Base-by-base conservation (phyloP, 2,113 vertebrate genomes). In the Rutilus rutilus region DNA sequence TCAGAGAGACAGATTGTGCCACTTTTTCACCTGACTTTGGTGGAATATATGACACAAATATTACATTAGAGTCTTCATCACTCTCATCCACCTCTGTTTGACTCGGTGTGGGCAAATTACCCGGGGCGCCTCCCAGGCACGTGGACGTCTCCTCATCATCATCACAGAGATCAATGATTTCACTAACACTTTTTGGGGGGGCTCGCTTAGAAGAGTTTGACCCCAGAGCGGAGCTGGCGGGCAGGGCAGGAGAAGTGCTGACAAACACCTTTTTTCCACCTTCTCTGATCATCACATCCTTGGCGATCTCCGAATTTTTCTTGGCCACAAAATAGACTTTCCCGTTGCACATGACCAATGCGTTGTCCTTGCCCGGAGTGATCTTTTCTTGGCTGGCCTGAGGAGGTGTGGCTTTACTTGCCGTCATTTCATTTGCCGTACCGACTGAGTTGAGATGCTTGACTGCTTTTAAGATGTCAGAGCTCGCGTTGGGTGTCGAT, bases 261-360 rank as follows among this genome's bases (percentile, higher is more conserved):
- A 7, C 17, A 6, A 39, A 15, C 14, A 19, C 6, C 6, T 12
- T 78, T 67, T 33, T 83, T 78, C 45, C 73, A n/a, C 30, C 36
- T 77, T 77, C 81, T 2, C 79, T 60, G 12, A 74, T 30, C 62
- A 71, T 25, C 74, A 89, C 75, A 60, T 85, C 86, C 57, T 87
- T 89, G 15, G 73, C 78, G 23, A 65, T 54, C 36, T 87, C 83
- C 27, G 92, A 90, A 15, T 91, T 93, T 89, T 91, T 96, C 90
- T 93, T 96, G 85, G 96, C 92, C 89, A 97, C 91, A 17, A 96
- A 90, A 90, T 95, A 97, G 57, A 97, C 86, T 62, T 96, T 98
- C 54, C 96, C 95, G 30, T 96, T 96, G 92, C 90, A 97, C 94
- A 97, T 94, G 75, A 98, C 93, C 80, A 97, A 89, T 57, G 96